Evolutionary conservation across 2,797 vertebrate species (phyloP).

Genomic region (Channa striata): DNA sequence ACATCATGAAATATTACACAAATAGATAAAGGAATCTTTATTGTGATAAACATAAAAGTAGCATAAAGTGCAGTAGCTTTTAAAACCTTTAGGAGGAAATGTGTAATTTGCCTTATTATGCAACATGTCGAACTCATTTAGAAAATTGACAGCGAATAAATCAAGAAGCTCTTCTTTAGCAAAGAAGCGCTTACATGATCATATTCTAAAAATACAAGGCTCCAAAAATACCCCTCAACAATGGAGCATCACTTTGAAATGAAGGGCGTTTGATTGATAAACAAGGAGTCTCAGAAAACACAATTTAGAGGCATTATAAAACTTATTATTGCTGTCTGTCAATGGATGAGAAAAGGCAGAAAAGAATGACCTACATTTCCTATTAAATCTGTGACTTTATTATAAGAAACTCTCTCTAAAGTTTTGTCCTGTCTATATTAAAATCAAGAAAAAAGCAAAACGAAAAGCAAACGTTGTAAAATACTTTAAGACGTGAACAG

Average conservation of each 20-base stretch:
- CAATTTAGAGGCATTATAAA: not conserved
- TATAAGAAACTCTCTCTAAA: too few species aligned
- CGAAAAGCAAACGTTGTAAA: too few species aligned
- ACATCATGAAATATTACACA: too few species aligned
- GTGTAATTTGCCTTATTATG: conserved; percentile 12
- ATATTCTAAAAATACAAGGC: not conserved
- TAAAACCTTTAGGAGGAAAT: conserved; percentile 3
- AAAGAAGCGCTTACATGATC: not conserved
- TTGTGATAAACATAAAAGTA: too few species aligned
- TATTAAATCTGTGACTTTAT: too few species aligned
- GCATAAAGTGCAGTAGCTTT: not conserved
- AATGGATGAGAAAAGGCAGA: not conserved
- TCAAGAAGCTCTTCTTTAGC: not conserved
- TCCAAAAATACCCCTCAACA: not conserved
- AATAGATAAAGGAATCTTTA: too few species aligned
- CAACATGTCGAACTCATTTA: conserved; percentile 9
- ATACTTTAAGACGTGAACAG: too few species aligned
- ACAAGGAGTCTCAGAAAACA: not conserved
- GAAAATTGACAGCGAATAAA: conserved; percentile 9
- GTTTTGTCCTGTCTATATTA: too few species aligned
- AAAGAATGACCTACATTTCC: too few species aligned
- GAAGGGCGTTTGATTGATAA: conserved; percentile 1
- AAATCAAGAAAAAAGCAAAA: too few species aligned
- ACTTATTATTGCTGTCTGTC: not conserved
- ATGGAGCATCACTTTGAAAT: conserved; percentile 6